Evolutionary conservation across 2,888 invertebrate genomes (phyloP).

Genomic region (Papilio demoleus): DNA sequence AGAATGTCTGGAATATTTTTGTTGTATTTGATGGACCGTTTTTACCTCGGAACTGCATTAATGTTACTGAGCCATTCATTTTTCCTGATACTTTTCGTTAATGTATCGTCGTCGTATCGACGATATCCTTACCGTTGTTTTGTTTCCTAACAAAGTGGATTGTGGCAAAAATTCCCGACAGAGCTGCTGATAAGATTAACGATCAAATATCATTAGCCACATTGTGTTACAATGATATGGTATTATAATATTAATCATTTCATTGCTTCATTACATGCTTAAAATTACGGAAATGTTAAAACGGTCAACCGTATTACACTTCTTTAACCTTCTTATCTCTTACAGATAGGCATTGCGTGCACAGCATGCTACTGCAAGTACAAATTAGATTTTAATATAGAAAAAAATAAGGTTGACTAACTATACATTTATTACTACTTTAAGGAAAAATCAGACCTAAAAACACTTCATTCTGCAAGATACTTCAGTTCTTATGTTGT

Average conservation of each 20-base stretch:
- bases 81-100: too few relatives aligned
- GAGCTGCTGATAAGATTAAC: conserved; percentile 18
- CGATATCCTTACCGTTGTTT: too few relatives aligned
- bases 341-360: not conserved
- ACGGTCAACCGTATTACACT: not conserved
- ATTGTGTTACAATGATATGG: not conserved
- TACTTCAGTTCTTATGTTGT: too few relatives aligned
- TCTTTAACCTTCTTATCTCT: conserved; percentile 9
- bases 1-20: too few relatives aligned
- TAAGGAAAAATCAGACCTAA: too few relatives aligned
- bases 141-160: too few relatives aligned
- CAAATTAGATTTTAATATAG: not conserved
- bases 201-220: not conserved
- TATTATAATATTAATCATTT: not conserved
- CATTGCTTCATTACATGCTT: not conserved
- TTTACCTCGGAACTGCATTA: too few relatives aligned
- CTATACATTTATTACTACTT: not conserved
- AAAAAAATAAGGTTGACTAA: not conserved
- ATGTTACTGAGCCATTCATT: too few relatives aligned
- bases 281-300: not conserved
- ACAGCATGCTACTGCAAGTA: not conserved
- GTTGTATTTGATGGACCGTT: too few relatives aligned
- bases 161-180: too few relatives aligned
- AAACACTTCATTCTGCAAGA: too few relatives aligned
- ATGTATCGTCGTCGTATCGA: too few relatives aligned